phyloP scores from a whole-genome alignment of 2,113 vertebrate species.

The Platanista minor region DNA sequence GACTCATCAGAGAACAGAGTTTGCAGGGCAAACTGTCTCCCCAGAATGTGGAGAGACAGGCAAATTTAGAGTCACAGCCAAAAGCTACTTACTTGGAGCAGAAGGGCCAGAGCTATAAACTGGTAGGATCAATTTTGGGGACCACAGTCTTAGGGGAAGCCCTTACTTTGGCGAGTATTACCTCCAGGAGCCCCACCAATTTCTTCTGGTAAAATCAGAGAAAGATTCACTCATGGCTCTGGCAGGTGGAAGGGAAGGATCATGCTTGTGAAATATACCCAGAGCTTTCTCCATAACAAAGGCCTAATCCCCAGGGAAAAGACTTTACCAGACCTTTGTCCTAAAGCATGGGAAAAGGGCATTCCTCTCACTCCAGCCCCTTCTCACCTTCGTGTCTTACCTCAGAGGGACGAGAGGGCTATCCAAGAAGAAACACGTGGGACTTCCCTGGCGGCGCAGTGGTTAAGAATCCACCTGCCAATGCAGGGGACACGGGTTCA shows the following conservation, averaged over 20 bases:
- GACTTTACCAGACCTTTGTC: background rate
- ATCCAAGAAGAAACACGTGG: background rate
- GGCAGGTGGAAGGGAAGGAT: background rate
- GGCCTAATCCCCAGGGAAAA: background rate
- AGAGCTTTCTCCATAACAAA: background rate
- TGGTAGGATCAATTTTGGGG: background rate
- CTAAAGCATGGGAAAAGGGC: background rate
- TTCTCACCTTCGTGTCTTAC: background rate
- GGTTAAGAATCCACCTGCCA: too few species aligned
- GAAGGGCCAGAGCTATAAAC: background rate
- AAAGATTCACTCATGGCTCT: background rate
- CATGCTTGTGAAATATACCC: background rate
- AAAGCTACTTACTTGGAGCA: background rate
- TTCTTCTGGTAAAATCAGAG: background rate
- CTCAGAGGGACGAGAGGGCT: background rate
- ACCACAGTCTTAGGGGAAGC: background rate
- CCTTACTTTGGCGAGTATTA: background rate
- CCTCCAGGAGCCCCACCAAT: background rate
- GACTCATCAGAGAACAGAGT: background rate
- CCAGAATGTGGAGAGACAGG: background rate
- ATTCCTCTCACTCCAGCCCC: background rate
- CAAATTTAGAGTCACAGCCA: background rate
- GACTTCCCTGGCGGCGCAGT: too few species aligned
- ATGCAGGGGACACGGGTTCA: too few species aligned
- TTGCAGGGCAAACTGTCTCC: background rate